Conservation (phyloP, 2,113 vertebrate species). For the Acrocephalus kingi region DNA sequence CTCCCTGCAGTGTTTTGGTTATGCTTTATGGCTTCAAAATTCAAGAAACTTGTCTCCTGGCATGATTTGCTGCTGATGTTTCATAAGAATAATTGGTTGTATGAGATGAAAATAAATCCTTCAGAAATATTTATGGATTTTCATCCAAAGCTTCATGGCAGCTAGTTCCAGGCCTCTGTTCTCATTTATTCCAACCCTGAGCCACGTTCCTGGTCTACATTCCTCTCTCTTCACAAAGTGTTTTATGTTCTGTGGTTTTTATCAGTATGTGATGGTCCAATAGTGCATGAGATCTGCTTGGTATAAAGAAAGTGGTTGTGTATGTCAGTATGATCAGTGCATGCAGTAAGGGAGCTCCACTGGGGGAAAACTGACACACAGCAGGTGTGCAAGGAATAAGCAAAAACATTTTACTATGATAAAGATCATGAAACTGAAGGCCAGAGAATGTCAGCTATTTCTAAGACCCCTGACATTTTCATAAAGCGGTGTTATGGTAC, state of each 20-base stretch:
- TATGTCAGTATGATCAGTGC: neutral
- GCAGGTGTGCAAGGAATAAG: slow-evolving; percentile 58
- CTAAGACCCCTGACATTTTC: slow-evolving; percentile 18
- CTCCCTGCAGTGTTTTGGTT: neutral
- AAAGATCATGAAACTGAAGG: slow-evolving; percentile 63
- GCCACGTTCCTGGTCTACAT: neutral
- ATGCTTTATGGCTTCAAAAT: neutral
- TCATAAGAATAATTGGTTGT: neutral
- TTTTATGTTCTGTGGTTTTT: neutral
- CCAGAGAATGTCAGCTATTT: slow-evolving; percentile 57
- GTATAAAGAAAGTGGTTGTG: neutral
- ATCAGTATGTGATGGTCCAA: neutral
- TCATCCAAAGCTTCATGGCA: neutral
- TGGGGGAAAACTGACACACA: slow-evolving; percentile 53
- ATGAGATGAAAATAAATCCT: slow-evolving; percentile 28
- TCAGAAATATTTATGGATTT: slow-evolving; percentile 24
- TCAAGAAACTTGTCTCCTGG: neutral
- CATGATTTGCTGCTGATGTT: neutral
- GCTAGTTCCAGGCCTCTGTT: slow-evolving; percentile 1
- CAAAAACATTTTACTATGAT: slow-evolving; percentile 42
- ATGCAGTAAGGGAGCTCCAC: neutral
- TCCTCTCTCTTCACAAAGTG: neutral
- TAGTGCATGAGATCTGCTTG: neutral
- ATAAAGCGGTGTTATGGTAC: neutral
- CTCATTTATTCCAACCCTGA: slow-evolving; percentile 9